A percentile compares a stretch with the other conserved stretches of the same genome.
Conservation (phyloP, 2,888 invertebrate genomes). For the Belgica antarctica region DNA sequence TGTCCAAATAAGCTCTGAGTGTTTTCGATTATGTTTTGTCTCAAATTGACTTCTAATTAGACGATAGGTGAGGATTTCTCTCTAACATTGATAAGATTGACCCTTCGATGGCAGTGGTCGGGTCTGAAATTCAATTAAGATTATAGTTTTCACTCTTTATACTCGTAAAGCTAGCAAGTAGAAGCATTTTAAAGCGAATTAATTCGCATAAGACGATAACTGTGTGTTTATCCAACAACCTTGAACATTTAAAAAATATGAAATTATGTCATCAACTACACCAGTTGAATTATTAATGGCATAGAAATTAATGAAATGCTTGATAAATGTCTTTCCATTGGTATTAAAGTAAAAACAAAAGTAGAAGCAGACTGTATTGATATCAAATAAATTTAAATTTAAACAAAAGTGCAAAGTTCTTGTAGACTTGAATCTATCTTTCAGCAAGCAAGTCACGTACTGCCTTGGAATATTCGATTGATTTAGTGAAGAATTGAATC, state of each 20-base stretch:
- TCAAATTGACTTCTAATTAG: background rate
- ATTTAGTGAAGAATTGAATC: no score
- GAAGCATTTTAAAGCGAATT: background rate
- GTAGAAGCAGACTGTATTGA: background rate
- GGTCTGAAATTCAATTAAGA: no score
- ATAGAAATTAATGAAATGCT: background rate
- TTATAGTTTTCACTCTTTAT: background rate
- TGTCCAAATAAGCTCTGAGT: background rate
- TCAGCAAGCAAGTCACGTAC: no score
- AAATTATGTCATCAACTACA: no score
- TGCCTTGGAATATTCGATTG: no score
- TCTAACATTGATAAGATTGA: background rate
- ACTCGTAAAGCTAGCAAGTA: background rate
- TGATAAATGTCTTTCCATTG: conserved; percentile 9
- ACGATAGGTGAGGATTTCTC: background rate
- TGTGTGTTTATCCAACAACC: background rate
- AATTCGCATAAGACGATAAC: background rate
- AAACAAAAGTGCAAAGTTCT: no score
- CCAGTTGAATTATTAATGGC: background rate
- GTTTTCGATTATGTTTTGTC: background rate
- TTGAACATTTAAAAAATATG: conserved; percentile 2
- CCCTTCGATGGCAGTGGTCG: no score
- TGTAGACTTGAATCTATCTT: no score
- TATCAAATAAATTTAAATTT: background rate
- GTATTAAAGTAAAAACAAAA: no score